Conservation (phyloP, 2,113 vertebrate genomes). For the Furnarius figulus region DNA sequence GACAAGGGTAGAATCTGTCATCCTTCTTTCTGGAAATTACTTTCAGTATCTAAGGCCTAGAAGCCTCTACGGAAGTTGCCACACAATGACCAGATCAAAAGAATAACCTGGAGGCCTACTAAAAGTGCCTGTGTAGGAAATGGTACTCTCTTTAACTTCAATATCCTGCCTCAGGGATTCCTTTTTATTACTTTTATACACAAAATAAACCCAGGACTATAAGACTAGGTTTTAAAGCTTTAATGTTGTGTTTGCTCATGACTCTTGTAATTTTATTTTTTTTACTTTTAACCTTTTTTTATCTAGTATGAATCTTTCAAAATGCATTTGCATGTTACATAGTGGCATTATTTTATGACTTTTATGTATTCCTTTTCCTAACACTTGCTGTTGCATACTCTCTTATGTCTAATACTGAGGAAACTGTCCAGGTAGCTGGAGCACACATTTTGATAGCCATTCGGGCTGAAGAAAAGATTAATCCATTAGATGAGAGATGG, state of each 20-base stretch:
- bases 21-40: not conserved
- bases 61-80: not conserved
- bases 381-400: not conserved
- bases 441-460: not conserved
- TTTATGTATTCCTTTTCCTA: not conserved
- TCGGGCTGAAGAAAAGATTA: not conserved
- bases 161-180: not conserved
- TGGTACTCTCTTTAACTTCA: not conserved
- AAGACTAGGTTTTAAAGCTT: not conserved
- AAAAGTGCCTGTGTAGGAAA: not conserved
- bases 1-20: not conserved
- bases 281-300: not conserved
- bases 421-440: not conserved
- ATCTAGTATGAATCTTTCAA: not conserved
- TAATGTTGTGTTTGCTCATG: not conserved
- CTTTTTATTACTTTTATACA: not conserved
- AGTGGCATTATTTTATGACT: not conserved
- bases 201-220: not conserved
- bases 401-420: not conserved
- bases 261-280: not conserved
- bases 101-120: not conserved
- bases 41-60: not conserved
- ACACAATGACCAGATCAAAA: not conserved
- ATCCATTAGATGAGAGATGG: not conserved
- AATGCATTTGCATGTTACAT: not conserved